Evolutionary conservation across 2,113 vertebrate species (phyloP).

Genomic region (Edolisoma coerulescens): DNA sequence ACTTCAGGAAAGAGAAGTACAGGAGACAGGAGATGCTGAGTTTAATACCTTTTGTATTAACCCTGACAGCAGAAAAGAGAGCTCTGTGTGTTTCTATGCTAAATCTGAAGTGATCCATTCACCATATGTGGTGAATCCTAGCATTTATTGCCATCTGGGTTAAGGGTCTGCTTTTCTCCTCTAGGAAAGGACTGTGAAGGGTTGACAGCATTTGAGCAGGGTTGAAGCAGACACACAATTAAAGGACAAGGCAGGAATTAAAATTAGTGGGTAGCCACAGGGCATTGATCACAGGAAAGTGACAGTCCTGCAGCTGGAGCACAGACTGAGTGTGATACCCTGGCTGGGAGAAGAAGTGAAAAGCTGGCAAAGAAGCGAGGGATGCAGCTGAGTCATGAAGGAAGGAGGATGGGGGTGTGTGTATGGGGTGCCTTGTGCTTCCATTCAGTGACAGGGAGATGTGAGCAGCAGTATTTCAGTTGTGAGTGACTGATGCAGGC

Average conservation of each 20-base stretch:
- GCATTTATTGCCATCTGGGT: neutral
- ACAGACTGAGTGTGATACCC: neutral
- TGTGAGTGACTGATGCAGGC: neutral
- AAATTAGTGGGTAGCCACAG: neutral
- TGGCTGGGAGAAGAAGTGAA: neutral
- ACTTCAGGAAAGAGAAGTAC: neutral
- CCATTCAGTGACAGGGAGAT: neutral
- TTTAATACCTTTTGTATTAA: neutral
- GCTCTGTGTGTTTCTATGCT: neutral
- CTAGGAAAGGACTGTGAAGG: neutral
- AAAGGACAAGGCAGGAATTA: neutral
- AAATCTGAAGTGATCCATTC: neutral
- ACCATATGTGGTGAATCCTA: rapidly evolving
- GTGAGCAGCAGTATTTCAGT: neutral
- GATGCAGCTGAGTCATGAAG: neutral
- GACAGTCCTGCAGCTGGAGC: neutral
- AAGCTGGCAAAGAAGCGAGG: neutral
- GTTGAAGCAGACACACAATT: neutral
- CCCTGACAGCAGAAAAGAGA: neutral
- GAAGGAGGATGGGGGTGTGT: neutral
- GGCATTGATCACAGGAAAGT: neutral
- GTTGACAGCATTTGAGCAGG: neutral
- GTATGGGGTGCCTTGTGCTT: neutral
- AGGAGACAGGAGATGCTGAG: neutral
- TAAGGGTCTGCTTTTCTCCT: neutral